A percentile compares a stretch with the other conserved stretches of the same genome.
phyloP scores from a whole-genome alignment of 1,140 invertebrate species.

The Neodiprion pinetum region DNA sequence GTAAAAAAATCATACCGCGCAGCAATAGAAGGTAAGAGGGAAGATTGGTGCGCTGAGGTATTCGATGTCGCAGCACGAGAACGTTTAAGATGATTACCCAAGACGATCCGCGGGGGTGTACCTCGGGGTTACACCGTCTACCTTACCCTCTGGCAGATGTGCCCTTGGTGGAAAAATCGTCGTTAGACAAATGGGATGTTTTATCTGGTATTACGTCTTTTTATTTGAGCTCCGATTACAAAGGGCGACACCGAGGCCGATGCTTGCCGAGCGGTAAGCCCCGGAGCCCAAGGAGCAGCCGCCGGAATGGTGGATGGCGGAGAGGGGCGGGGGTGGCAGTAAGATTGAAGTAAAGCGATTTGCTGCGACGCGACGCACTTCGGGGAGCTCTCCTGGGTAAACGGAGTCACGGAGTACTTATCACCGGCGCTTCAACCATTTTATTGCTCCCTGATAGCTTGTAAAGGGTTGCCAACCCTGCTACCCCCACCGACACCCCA shows the following conservation, averaged over 20 bases:
- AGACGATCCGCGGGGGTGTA: slow-evolving; percentile 38
- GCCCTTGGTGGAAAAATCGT: slow-evolving; percentile 48
- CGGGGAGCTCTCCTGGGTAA: slow-evolving; percentile 36
- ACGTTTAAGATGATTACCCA: slow-evolving; percentile 59
- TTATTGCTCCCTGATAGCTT: slow-evolving; percentile 45
- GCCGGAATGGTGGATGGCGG: neutral
- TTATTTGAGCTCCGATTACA: slow-evolving; percentile 57
- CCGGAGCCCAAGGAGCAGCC: slow-evolving; percentile 3
- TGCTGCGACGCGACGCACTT: slow-evolving; percentile 43
- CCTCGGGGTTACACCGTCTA: slow-evolving; percentile 20
- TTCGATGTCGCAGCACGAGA: slow-evolving; percentile 27
- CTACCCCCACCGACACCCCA: slow-evolving; percentile 18
- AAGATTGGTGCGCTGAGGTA: neutral
- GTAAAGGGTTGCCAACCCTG: slow-evolving; percentile 37
- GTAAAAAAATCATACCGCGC: slow-evolving; percentile 48
- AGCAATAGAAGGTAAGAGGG: slow-evolving; percentile 31
- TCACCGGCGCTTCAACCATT: slow-evolving; percentile 37
- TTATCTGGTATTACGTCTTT: slow-evolving; percentile 60
- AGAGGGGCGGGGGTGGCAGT: slow-evolving; percentile 23
- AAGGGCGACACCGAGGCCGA: slow-evolving; percentile 15
- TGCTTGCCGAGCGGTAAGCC: slow-evolving; percentile 1
- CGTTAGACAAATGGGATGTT: slow-evolving; percentile 60
- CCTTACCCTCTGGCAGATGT: neutral
- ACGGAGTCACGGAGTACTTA: slow-evolving; percentile 31
- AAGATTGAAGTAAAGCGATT: slow-evolving; percentile 58